Evolutionary conservation across 2,797 vertebrate genomes (phyloP).

Genomic region (Galaxias olidus): DNA sequence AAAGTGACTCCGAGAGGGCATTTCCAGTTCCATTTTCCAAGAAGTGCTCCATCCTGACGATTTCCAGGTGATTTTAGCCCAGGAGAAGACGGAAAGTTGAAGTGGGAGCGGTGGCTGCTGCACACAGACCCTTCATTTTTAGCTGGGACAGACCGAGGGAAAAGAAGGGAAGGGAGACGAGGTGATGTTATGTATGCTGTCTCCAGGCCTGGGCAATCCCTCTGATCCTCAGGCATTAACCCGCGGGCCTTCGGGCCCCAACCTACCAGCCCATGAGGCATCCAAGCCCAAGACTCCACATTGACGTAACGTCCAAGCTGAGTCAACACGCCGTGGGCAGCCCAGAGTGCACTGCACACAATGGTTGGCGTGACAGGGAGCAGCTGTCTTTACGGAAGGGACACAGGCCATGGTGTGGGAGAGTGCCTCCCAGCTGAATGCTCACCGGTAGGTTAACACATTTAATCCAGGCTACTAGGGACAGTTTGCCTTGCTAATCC

Average conservation of each 20-base stretch:
- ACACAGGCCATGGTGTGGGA: constrained; percentile 43
- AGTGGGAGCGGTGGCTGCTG: constrained; percentile 59
- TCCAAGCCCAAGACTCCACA: constrained; percentile 45
- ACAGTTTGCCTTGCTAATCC: constrained; percentile 68
- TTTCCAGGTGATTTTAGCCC: constrained; percentile 71
- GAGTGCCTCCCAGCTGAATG: constrained; percentile 33
- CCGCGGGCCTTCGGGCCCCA: constrained; percentile 45
- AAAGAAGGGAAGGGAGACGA: background rate
- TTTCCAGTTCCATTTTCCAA: constrained; percentile 74
- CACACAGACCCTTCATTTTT: constrained; percentile 18
- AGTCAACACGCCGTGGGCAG: constrained; percentile 63
- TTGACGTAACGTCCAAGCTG: constrained; percentile 65
- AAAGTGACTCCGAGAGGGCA: constrained; percentile 66
- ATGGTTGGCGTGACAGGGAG: constrained; percentile 69
- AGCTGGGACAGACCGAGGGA: constrained; percentile 19
- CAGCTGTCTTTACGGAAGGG: constrained; percentile 47
- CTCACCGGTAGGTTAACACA: constrained; percentile 40
- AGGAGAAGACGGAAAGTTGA: constrained; percentile 66
- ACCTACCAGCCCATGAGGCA: constrained; percentile 25
- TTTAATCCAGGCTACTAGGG: constrained; percentile 63
- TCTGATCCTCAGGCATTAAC: constrained; percentile 63
- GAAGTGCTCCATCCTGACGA: constrained; percentile 70
- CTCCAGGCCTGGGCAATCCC: constrained; percentile 59
- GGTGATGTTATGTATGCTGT: constrained; percentile 45
- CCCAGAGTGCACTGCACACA: constrained; percentile 55